These are phyloP conservation scores for Eulacestoma nigropectus DNA, from an alignment of 2,113 vertebrate genomes.

Conservation along the genomic window DNA sequence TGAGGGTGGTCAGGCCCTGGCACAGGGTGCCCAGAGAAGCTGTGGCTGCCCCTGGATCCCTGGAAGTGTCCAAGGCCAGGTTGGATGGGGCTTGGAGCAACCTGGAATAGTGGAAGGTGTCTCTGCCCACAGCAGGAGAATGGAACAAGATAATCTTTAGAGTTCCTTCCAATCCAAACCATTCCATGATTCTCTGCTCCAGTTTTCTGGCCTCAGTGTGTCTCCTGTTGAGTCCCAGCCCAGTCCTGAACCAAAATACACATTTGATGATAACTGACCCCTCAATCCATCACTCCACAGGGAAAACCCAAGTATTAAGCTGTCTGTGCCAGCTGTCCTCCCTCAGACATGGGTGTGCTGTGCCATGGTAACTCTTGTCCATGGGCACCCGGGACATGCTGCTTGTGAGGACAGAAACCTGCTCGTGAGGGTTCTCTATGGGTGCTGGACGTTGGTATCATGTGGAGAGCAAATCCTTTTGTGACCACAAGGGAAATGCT, in stretches of 20 bases:
- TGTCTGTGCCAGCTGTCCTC: not conserved
- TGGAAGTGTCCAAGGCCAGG: not conserved
- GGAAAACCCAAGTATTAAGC: not conserved
- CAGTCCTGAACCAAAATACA: not conserved
- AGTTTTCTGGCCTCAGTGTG: not conserved
- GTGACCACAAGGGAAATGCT: not conserved
- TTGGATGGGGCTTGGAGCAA: rapidly evolving
- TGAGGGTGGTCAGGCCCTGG: not conserved
- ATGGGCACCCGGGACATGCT: rapidly evolving
- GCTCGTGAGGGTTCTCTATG: not conserved
- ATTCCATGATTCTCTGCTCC: not conserved
- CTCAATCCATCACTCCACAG: not conserved
- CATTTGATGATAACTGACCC: not conserved
- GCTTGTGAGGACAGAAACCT: not conserved
- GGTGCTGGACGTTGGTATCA: not conserved
- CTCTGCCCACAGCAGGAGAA: not conserved
- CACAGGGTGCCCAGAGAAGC: not conserved
- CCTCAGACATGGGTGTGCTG: not conserved
- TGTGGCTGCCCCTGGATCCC: not conserved
- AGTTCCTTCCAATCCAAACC: not conserved
- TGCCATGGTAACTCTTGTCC: not conserved
- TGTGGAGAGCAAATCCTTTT: not conserved
- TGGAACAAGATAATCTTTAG: not conserved
- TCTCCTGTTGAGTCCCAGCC: not conserved
- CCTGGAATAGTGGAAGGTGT: not conserved